These are phyloP conservation scores for Phataginus tricuspis DNA, from an alignment of 2,797 vertebrate genomes.

Conservation along the genomic window DNA sequence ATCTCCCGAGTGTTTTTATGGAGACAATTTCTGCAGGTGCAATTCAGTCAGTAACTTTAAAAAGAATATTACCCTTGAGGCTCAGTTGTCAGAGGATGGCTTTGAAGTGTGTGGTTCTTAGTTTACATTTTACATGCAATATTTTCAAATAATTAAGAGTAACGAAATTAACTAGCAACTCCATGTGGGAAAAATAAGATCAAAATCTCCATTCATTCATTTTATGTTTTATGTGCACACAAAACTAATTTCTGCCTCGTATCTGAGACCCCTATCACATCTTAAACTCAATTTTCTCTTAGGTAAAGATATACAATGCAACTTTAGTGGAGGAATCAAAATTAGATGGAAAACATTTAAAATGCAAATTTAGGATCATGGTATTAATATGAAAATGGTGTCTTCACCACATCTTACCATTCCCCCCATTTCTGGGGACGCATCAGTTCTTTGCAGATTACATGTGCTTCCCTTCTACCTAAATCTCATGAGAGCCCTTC, in stretches of 20 bases:
- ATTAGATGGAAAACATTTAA: constrained; percentile 68
- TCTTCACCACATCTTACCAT: not conserved
- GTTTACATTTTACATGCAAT: constrained; percentile 45
- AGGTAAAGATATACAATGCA: constrained; percentile 43
- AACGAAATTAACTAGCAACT: constrained; percentile 67
- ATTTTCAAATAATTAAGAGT: constrained; percentile 70
- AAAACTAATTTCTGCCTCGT: constrained; percentile 62
- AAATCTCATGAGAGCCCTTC: constrained; percentile 14
- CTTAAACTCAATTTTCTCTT: constrained; percentile 63
- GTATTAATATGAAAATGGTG: constrained; percentile 64
- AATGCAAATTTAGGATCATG: constrained; percentile 66
- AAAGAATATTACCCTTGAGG: constrained; percentile 40
- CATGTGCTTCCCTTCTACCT: constrained; percentile 54
- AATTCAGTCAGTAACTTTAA: not conserved
- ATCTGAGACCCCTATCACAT: constrained; percentile 47
- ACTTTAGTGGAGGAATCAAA: constrained; percentile 59
- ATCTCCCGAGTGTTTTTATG: not conserved
- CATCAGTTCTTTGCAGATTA: constrained; percentile 52
- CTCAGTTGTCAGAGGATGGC: not conserved
- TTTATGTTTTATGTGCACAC: constrained; percentile 42
- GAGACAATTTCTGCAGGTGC: constrained; percentile 52
- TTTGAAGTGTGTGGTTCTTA: constrained; percentile 60
- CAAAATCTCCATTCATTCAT: constrained; percentile 59
- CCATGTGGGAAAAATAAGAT: constrained; percentile 64
- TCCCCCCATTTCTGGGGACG: not conserved